phyloP scores from a whole-genome alignment of 2,888 invertebrate species.

The Volucella inflata region DNA sequence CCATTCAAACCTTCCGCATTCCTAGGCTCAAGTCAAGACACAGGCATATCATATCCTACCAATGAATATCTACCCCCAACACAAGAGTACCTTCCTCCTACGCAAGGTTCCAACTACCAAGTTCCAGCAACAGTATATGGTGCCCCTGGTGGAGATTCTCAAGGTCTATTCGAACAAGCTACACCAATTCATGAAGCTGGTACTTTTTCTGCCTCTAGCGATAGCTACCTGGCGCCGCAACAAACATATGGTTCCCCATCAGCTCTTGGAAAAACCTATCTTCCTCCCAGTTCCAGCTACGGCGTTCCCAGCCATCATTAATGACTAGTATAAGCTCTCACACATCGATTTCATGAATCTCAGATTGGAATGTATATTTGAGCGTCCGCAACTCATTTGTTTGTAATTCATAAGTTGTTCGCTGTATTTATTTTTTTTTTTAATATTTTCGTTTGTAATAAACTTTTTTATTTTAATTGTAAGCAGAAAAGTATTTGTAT shows the following conservation, averaged over 20 bases:
- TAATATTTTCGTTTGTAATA: conserved; percentile 9
- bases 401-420: conserved; percentile 60
- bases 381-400: conserved; percentile 42
- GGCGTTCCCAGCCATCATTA: conserved; percentile 68
- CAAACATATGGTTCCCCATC: conserved; percentile 63
- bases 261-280: conserved; percentile 51
- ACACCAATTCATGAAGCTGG: conserved; percentile 54
- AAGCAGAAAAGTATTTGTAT: neutral
- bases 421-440: conserved; percentile 64
- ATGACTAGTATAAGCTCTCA: conserved; percentile 28
- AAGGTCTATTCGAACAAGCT: conserved; percentile 48
- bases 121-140: conserved; percentile 64
- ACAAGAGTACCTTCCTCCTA: conserved; percentile 50
- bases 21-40: conserved; percentile 81
- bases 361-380: conserved; percentile 13
- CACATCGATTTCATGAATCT: conserved; percentile 42
- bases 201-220: conserved; percentile 48
- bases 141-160: conserved; percentile 52
- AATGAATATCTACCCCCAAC: conserved; percentile 59
- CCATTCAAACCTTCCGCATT: conserved; percentile 83
- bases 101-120: conserved; percentile 52
- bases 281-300: conserved; percentile 67
- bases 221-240: conserved; percentile 53
- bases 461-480: conserved; percentile 21
- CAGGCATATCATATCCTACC: conserved; percentile 66